Evolutionary conservation across 2,113 vertebrate genomes (phyloP).

Genomic region (Corvus cornix): DNA sequence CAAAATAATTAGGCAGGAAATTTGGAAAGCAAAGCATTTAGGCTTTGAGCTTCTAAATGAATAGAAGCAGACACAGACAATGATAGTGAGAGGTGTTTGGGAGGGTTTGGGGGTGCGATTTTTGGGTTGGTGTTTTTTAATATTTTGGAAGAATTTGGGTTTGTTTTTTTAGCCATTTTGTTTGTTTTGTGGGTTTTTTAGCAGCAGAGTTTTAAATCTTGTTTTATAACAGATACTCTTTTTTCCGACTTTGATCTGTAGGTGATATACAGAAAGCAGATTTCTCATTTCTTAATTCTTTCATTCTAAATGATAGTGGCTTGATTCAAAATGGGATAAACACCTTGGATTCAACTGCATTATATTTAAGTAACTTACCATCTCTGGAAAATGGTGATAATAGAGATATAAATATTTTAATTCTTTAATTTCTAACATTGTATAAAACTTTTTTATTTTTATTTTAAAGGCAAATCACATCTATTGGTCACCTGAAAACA

Average conservation of each 20-base stretch:
- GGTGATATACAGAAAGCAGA: not conserved
- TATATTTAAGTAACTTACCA: not conserved
- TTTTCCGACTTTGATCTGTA: not conserved
- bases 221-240: not conserved
- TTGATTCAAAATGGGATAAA: not conserved
- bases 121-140: not conserved
- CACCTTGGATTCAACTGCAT: not conserved
- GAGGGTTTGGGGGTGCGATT: fast-evolving
- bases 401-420: not conserved
- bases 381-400: not conserved
- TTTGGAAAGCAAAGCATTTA: not conserved
- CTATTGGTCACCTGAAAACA: not conserved
- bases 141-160: not conserved
- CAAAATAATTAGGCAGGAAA: not conserved
- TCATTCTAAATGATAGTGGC: not conserved
- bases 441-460: not conserved
- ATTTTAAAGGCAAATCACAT: not conserved
- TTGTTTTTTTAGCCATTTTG: not conserved
- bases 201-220: not conserved
- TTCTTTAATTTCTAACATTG: not conserved
- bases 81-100: not conserved
- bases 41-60: not conserved
- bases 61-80: not conserved
- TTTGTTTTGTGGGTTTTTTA: not conserved
- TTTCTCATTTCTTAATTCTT: not conserved